Conservation (phyloP, 2,797 vertebrate genomes). For the Antennarius maculatus region DNA sequence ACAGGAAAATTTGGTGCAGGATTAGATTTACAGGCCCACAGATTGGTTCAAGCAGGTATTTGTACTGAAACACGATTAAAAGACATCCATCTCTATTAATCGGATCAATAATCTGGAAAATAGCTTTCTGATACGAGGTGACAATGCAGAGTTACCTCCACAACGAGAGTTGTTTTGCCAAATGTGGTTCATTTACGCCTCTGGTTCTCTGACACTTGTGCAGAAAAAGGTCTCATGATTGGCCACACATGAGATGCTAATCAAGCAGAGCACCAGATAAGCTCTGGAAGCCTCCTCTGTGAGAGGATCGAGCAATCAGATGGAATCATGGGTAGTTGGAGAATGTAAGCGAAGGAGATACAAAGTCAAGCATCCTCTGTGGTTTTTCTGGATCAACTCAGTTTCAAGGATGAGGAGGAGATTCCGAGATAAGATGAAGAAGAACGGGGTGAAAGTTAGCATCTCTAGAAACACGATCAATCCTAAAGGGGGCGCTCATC, state of each 20-base stretch:
- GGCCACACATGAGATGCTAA: too few species aligned
- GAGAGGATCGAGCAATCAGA: conserved; percentile 1
- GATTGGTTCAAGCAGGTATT: too few species aligned
- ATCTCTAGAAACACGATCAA: too few species aligned
- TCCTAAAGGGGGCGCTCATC: too few species aligned
- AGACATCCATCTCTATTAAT: not conserved
- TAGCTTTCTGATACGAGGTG: not conserved
- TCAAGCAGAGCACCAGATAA: not conserved
- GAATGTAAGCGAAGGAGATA: conserved; percentile 1
- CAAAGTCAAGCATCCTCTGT: conserved; percentile 15
- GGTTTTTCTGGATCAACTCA: conserved; percentile 1
- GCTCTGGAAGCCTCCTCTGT: conserved; percentile 2
- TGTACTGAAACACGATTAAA: conserved; percentile 1
- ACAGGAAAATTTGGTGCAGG: not conserved
- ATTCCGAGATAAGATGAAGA: not conserved
- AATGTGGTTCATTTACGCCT: not conserved
- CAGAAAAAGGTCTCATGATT: not conserved
- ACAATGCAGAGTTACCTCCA: too few species aligned
- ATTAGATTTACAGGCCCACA: not conserved
- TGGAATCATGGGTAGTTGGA: conserved; percentile 15
- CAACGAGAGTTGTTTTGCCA: not conserved
- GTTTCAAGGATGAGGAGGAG: not conserved
- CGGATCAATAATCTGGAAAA: not conserved
- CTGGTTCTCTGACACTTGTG: not conserved
- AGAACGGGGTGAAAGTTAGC: too few species aligned